Base-by-base conservation (phyloP, 2,888 invertebrate genomes). In the Zele albiditarsus region DNA sequence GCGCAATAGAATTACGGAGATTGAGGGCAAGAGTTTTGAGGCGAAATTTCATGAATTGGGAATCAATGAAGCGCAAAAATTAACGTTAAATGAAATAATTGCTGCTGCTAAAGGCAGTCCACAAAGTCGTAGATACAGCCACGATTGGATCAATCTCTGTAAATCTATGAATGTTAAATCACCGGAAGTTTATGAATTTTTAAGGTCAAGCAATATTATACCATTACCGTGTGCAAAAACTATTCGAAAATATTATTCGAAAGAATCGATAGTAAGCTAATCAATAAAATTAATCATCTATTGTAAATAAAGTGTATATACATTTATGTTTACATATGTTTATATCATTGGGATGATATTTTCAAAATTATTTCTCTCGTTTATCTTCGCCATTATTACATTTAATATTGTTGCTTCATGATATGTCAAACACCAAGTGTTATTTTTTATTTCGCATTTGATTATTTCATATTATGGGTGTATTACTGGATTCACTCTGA, bases 91-190 rank as follows among this genome's bases (percentile, higher is more conserved):
- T 23, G 20, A 53, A 53, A 53, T n/a, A 16, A 53, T 20, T 20
- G n/a, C 20, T 16, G 53, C 53, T 3, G 53, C 20, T 53, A 53
- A 53, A 53, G 16, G 53, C 10, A 23, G 53, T 53, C 53, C 53
- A 0, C n/a, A 53, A 23, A 23, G 20, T 3, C n/a, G 20, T 23
- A 20, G 53, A 20, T 53, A 53, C 20, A 53, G 53, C 16, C 53
- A 53, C n/a, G 53, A 20, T 23, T 53, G n/a, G 20, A n/a, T 53
- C 16, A 23, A 10, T 20, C 53, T 53, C 2, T 53, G 53, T 53
- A 53, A 53, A 20, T 53, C 53, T 3, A 53, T 53, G n/a, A 53
- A 53, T 20, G 53, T 53, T 53, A 20, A 53, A n/a, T 53, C 53
- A 16, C 53, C 53, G 3, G 53, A 53, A 10, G 53, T 53, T 16